Evolutionary conservation across 2,797 vertebrate genomes (phyloP), one percentile per base, ranked within the genome.

Genomic region (Gallinago nigripennis): DNA sequence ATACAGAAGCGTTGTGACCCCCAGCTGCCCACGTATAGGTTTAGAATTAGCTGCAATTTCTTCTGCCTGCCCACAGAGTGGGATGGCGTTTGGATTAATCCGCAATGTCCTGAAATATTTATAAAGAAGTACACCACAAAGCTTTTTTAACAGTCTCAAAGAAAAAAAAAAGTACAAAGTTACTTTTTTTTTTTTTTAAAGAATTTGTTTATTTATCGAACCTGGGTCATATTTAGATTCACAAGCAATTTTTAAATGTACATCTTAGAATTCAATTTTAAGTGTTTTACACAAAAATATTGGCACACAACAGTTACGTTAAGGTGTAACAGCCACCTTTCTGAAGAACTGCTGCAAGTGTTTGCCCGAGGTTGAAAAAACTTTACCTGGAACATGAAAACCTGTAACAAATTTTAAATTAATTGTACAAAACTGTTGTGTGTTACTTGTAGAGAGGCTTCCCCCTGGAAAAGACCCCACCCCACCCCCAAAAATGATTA

Each of bases 151-250:
- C 50, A 39, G 8, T 2, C 23, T 7, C 25, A 28, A 86, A 51
- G 4, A 23, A n/a, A 19, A 53, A 63, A 71, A 68, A 95, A 61
- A 0, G 35, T 31, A 68, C 27, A 53, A 58, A 83, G 16, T 43
- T 20, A 6, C 6, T 20, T 12, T 25, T 97, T 97, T 97, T 97
- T 37, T 95, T 98, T 96, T 98, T 98, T 98, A 98, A 98, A 99
- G 98, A 99, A 99, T 98, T 98, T 98, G 97, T 99, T 99, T 97
- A 98, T 99, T 99, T 98, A 98, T 98, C 98, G 99, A 99, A 99
- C 98, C 97, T 98, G 98, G 98, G 98, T 98, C 97, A 97, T 98
- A 98, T 98, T 98, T 98, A 98, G 98, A 98, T 98, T 98, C 97
- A 98, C 96, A 96, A 98, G 97, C 98, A 98, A 97, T 98, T 98